Evolutionary conservation across 2,888 invertebrate species (phyloP).

Genomic region (Rhopalosiphum nymphaeae): DNA sequence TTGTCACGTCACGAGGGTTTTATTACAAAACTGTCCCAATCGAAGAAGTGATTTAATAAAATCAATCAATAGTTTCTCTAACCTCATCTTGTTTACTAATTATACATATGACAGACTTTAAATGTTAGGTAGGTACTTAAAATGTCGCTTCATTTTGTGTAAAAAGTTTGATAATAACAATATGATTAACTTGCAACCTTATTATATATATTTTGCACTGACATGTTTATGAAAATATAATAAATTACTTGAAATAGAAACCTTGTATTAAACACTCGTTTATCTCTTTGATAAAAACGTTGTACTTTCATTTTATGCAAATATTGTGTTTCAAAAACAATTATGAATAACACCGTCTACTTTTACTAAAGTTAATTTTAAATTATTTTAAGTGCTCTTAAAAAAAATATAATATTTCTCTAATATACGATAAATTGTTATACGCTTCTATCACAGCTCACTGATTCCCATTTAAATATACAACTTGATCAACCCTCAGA

Average conservation of each 20-base stretch:
- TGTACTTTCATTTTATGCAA: neutral
- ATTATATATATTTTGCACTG: neutral
- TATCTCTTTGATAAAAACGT: neutral
- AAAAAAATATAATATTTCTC: neutral
- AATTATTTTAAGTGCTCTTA: neutral
- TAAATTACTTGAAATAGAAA: neutral
- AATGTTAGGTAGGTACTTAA: too few relatives aligned
- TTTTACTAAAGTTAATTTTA: neutral
- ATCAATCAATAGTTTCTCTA: conserved; percentile 11
- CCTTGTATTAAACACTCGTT: neutral
- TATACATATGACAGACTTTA: neutral
- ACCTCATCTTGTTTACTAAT: neutral
- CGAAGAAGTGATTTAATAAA: neutral
- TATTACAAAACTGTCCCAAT: neutral
- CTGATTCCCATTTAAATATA: neutral
- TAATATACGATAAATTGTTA: neutral
- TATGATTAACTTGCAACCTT: neutral
- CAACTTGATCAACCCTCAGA: neutral
- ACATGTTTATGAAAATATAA: neutral
- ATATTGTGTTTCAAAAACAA: neutral
- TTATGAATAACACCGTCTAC: neutral
- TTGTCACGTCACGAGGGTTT: conserved; percentile 4
- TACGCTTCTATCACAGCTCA: neutral
- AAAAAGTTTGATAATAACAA: neutral
- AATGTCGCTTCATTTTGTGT: neutral